phyloP scores from a whole-genome alignment of 2,888 invertebrate species.

The Axea sp. region DNA sequence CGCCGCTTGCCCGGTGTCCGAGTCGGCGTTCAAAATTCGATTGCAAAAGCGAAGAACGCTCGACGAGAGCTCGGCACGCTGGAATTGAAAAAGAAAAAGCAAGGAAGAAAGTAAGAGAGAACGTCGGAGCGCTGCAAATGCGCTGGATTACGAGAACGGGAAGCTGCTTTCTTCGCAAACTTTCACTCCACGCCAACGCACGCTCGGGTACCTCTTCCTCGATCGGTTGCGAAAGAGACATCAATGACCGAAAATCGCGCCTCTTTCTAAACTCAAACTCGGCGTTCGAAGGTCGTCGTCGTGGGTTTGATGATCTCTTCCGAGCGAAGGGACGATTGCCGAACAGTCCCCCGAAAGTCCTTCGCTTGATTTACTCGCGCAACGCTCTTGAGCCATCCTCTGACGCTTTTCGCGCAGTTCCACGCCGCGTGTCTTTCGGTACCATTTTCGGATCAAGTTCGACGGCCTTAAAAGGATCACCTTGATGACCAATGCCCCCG shows the following conservation, averaged over 20 bases:
- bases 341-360: no score
- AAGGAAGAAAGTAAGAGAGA: slow-evolving; percentile 25
- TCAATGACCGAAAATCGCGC: slow-evolving; percentile 59
- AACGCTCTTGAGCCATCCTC: no score
- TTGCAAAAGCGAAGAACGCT: no score
- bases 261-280: slow-evolving; percentile 17
- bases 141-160: slow-evolving; percentile 63
- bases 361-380: no score
- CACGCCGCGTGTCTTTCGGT: no score
- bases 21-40: no score
- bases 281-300: slow-evolving; percentile 40
- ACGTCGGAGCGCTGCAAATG: slow-evolving; percentile 6
- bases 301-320: slow-evolving; percentile 25
- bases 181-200: slow-evolving; percentile 72
- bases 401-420: no score
- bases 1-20: background rate
- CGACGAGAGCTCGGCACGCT: no score
- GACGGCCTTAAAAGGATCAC: slow-evolving; percentile 36
- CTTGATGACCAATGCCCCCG: slow-evolving; percentile 59
- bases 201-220: slow-evolving; percentile 70
- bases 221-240: slow-evolving; percentile 48
- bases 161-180: slow-evolving; percentile 77
- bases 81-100: no score
- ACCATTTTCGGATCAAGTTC: no score
- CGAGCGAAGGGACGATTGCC: no score